These are phyloP conservation scores for Sebastiscus albofasciatus DNA, from an alignment of 2,797 vertebrate genomes.

Conservation along the genomic window DNA sequence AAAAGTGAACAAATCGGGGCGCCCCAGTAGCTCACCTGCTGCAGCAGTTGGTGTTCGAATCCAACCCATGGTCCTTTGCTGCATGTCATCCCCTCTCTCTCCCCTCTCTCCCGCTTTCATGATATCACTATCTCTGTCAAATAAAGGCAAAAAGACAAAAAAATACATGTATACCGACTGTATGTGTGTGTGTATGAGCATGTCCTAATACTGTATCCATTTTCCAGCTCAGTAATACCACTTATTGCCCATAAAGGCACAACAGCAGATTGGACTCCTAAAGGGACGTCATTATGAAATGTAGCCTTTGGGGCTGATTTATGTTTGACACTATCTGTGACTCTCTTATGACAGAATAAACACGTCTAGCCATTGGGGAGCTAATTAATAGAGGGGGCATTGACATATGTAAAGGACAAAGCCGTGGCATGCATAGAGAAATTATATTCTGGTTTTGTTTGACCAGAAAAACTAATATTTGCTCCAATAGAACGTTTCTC, in stretches of 20 bases:
- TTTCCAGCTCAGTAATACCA: slow-evolving; percentile 7
- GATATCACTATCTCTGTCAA: too few species aligned
- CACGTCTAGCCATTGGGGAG: background rate
- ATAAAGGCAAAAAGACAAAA: too few species aligned
- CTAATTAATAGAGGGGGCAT: background rate
- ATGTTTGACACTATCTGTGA: background rate
- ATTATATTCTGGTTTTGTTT: background rate
- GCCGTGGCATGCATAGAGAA: background rate
- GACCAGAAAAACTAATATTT: background rate
- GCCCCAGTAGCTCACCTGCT: too few species aligned
- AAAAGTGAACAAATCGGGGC: too few species aligned
- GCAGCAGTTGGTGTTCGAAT: too few species aligned
- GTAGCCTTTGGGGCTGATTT: background rate
- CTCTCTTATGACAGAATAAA: background rate
- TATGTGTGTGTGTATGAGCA: background rate
- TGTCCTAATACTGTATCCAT: background rate
- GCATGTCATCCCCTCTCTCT: too few species aligned
- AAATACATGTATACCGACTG: background rate
- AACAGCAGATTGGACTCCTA: background rate
- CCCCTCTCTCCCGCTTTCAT: too few species aligned
- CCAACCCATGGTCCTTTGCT: too few species aligned
- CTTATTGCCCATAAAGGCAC: background rate
- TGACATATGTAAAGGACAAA: background rate
- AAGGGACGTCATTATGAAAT: background rate
- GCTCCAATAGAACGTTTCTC: background rate